These are phyloP conservation scores for Aquatica leii DNA, from an alignment of 2,888 invertebrate species.

Conservation along the genomic window DNA sequence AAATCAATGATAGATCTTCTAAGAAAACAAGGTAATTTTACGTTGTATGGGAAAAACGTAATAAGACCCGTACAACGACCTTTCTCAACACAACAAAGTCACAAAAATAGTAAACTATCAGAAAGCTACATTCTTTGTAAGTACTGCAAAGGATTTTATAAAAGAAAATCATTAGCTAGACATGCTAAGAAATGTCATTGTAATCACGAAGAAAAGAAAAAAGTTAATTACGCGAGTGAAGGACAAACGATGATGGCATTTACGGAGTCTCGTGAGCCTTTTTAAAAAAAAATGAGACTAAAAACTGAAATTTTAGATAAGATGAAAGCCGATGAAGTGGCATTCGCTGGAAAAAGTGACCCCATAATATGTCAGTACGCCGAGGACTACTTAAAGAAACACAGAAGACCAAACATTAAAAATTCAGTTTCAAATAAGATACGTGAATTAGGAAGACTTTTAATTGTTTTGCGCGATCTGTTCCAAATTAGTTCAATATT, in stretches of 20 bases:
- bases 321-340: constrained; percentile 41
- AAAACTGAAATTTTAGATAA: constrained; percentile 41
- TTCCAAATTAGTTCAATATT: not conserved
- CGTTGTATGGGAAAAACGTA: not conserved
- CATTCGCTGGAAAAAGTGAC: constrained; percentile 39
- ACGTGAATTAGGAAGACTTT: constrained; percentile 42
- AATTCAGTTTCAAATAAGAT: constrained; percentile 42
- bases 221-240: not conserved
- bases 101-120: not conserved
- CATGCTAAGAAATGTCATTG: not conserved
- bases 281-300: constrained; percentile 30
- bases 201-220: not conserved
- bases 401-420: constrained; percentile 44
- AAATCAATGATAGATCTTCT: not conserved
- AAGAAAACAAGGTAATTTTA: not conserved
- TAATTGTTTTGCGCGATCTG: constrained; percentile 35
- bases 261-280: not conserved
- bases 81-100: not conserved
- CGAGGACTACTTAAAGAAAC: constrained; percentile 43
- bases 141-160: constrained; percentile 7
- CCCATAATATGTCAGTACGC: constrained; percentile 43
- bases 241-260: too few relatives aligned
- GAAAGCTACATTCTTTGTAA: constrained; percentile 2
- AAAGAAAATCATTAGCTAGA: constrained; percentile 10
- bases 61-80: not conserved